Conservation (phyloP, 2,113 vertebrate species). For the Ceyx margarethae region DNA sequence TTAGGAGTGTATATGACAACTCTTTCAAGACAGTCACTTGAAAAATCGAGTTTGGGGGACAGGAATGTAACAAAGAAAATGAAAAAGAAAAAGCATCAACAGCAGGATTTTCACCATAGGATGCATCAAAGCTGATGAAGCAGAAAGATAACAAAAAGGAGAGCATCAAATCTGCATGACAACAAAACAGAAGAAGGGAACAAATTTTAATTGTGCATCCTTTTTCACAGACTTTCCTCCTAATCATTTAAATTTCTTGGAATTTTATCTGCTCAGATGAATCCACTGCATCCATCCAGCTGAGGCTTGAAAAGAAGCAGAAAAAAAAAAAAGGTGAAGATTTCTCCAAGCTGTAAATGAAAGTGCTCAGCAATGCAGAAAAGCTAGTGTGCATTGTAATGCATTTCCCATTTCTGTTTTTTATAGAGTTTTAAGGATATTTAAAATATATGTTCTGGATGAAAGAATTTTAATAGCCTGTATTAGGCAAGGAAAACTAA, state of each 20-base stretch:
- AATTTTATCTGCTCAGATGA: background rate
- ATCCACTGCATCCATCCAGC: background rate
- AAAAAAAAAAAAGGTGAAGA: background rate
- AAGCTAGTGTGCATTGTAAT: background rate
- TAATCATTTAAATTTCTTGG: background rate
- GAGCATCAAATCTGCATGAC: background rate
- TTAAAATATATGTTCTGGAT: background rate
- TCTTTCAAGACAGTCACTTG: background rate
- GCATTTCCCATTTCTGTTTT: background rate
- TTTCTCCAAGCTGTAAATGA: background rate
- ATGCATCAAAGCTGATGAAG: background rate
- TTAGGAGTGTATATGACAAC: background rate
- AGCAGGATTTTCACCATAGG: background rate
- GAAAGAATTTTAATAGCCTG: background rate
- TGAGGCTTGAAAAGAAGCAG: background rate
- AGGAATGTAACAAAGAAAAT: background rate
- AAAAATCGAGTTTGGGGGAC: background rate
- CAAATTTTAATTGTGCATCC: constrained; percentile 13
- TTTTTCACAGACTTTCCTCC: background rate
- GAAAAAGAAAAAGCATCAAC: background rate
- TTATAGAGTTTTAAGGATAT: background rate
- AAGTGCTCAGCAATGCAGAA: constrained; percentile 8
- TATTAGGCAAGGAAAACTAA: background rate
- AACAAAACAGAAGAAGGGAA: background rate
- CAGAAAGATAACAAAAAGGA: background rate